These are phyloP conservation scores for Phrixothrix hirtus DNA, from an alignment of 2,888 invertebrate species.

Conservation along the genomic window DNA sequence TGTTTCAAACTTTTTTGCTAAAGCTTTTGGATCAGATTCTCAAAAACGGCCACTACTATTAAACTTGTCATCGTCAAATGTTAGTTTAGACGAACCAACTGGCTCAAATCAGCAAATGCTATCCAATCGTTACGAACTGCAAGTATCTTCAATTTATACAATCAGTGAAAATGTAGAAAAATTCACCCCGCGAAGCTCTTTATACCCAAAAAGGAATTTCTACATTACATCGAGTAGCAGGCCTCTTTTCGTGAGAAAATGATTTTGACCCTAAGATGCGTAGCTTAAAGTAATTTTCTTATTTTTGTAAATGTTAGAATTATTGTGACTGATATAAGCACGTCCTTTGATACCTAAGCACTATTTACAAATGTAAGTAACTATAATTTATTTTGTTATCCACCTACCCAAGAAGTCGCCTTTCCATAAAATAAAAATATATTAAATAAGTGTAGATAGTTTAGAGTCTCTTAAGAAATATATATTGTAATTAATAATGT, in stretches of 20 bases:
- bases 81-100: constrained; percentile 32
- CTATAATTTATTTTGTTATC: constrained; percentile 1
- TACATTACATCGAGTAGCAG: constrained; percentile 56
- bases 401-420: no score
- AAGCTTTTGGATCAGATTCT: constrained; percentile 52
- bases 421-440: no score
- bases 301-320: constrained; percentile 47
- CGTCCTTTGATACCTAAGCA: constrained; percentile 44
- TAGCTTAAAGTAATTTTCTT: constrained; percentile 36
- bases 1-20: constrained; percentile 53
- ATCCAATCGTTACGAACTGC: constrained; percentile 61
- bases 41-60: constrained; percentile 56
- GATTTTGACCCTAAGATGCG: constrained; percentile 14
- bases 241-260: constrained; percentile 57
- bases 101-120: constrained; percentile 53
- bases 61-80: constrained; percentile 33
- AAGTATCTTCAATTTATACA: constrained; percentile 60
- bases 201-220: constrained; percentile 52
- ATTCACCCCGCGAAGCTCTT: constrained; percentile 47
- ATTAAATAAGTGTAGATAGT: no score
- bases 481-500: no score
- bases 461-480: no score
- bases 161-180: constrained; percentile 55
- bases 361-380: constrained; percentile 25
- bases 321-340: constrained; percentile 43